Evolutionary conservation across 2,888 invertebrate species (phyloP), one percentile per base, ranked within the genome.

Genomic region (Ormyrus labotus): DNA sequence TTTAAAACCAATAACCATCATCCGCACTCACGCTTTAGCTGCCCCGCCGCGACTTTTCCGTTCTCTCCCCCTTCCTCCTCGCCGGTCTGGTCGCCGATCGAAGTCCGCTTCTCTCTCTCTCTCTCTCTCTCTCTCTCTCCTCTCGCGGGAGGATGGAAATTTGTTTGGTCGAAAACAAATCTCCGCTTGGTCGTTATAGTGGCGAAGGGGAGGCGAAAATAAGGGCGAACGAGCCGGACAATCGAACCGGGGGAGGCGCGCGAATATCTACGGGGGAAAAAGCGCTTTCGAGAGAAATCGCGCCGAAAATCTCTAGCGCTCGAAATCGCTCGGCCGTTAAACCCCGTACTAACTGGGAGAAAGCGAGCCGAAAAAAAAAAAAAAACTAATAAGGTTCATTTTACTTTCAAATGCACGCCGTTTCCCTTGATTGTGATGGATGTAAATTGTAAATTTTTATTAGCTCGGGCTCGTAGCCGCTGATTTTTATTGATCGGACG

Each of bases 161-260:
- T 82, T 69, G 77, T 80, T 80, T 77, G 79, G 69, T 50, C 65
- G 70, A 79, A 82, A 81, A 79, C 78, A 81, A 81, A 79, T 82
- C 78, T 79, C 69, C 70, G 60, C 61, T 74, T 10, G 73, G 7
- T 8, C 67, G 75, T 48, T 57, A 60, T 51, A 58, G 55, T 7
- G 9, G 60, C 55, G 19, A 48, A 34, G 7, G 34, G 45, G 68
- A 19, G 61, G 45, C 34, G 53, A 81, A 75, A 73, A 76, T 79
- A 75, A 75, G 75, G 63, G 68, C 70, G 19, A 19, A 47, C 67
- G 10, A 53, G 34, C 60, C 61, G 55, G 10, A 58, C 57, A 53
- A 60, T 13, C 69, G 58, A 51, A 63, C 13, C 2, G 51, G 13
- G 34, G 61, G 11, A n/a, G 19, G 53, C 11, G 53, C 9, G 65